Percentiles rank a stretch among this genome's conserved stretches.
These are phyloP conservation scores for Harpagifer antarcticus DNA, from an alignment of 2,797 vertebrate genomes.

Conservation along the genomic window DNA sequence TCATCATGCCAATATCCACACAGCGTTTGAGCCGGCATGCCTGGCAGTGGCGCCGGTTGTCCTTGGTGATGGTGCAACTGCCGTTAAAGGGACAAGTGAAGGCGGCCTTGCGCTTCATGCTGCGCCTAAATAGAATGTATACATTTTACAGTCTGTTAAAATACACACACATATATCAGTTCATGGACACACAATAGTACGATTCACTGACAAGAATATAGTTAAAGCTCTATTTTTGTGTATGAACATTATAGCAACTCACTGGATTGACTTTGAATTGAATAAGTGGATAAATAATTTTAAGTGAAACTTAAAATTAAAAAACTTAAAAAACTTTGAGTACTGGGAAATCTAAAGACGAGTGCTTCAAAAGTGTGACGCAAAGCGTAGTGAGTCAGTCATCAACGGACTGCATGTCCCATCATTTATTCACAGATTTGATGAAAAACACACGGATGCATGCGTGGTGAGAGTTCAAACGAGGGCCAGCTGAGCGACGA, in stretches of 20 bases:
- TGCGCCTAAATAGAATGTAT: conserved; percentile 85
- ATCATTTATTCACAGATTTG: conserved; percentile 53
- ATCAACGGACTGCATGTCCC: conserved; percentile 35
- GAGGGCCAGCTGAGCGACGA: conserved; percentile 57
- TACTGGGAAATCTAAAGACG: conserved; percentile 43
- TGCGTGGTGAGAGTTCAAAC: conserved; percentile 62
- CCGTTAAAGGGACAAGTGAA: conserved; percentile 96
- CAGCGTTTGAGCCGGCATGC: conserved; percentile 95
- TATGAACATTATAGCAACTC: no score
- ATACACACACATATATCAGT: conserved; percentile 9
- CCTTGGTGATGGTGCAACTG: conserved; percentile 97
- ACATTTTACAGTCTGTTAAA: conserved; percentile 31
- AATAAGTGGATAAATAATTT: conserved; percentile 44
- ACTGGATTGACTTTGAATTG: not conserved
- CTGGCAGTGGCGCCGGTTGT: conserved; percentile 98
- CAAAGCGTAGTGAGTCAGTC: conserved; percentile 54
- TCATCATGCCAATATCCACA: conserved; percentile 86
- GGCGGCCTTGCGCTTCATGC: conserved; percentile 95
- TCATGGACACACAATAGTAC: conserved; percentile 5
- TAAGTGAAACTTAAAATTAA: no score
- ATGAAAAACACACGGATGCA: conserved; percentile 48
- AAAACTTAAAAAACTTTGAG: no score
- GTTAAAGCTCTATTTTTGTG: not conserved
- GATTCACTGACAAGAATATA: not conserved
- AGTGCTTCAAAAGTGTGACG: conserved; percentile 53